Evolutionary conservation across 2,113 vertebrate genomes (phyloP).

Genomic region (Tenrec ecaudatus): DNA sequence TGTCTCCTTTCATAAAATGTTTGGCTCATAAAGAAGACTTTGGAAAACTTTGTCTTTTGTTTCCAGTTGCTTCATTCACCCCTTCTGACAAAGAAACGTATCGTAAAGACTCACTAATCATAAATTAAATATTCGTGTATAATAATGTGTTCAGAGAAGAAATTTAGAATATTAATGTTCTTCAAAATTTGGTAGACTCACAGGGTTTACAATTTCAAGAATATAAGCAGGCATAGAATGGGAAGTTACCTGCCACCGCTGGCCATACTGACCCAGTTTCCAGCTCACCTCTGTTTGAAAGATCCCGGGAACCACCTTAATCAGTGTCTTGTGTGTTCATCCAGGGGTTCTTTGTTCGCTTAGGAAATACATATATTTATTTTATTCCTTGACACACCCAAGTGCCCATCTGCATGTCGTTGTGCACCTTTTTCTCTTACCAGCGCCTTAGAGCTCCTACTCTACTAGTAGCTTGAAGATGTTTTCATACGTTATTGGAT

Average conservation of each 20-base stretch:
- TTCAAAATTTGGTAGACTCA: neutral
- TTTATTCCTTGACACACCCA: neutral
- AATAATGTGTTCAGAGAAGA: neutral
- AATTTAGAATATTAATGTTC: slow-evolving; percentile 22
- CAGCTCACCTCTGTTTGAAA: neutral
- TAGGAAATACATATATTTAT: neutral
- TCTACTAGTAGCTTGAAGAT: neutral
- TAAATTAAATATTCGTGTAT: neutral
- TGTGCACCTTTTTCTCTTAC: no score
- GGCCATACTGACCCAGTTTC: neutral
- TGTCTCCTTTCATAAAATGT: slow-evolving; percentile 3
- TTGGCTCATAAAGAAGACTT: neutral
- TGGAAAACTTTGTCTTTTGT: neutral
- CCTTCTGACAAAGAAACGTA: neutral
- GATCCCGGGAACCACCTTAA: neutral
- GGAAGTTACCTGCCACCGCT: no score
- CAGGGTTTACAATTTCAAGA: neutral
- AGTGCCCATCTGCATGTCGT: neutral
- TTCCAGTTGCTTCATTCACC: neutral
- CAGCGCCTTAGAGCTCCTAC: no score
- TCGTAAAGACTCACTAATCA: neutral
- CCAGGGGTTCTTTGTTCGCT: neutral
- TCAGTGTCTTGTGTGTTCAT: neutral
- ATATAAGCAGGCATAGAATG: no score
- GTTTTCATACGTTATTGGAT: neutral